phyloP scores from a whole-genome alignment of 1,140 invertebrate species.

The Trichoplusia ni region DNA sequence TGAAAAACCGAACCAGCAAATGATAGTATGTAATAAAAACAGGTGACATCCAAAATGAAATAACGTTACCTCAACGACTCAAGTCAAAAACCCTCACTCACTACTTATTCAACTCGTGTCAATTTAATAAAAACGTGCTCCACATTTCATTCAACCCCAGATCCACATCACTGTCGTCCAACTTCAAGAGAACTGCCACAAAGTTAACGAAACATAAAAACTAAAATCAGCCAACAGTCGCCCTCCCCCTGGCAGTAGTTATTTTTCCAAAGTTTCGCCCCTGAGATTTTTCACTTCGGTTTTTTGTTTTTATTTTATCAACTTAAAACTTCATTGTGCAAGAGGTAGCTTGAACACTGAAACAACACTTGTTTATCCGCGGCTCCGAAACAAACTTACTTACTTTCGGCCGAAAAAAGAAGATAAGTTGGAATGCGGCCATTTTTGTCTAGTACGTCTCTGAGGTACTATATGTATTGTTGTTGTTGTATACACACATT shows the following conservation, averaged over 20 bases:
- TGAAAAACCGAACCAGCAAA: too few relatives aligned
- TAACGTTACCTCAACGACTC: too few relatives aligned
- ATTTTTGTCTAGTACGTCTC: too few relatives aligned
- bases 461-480: too few relatives aligned
- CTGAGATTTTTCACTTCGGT: constrained; percentile 15
- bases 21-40: too few relatives aligned
- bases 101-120: too few relatives aligned
- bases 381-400: constrained; percentile 33
- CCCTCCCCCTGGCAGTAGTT: constrained; percentile 7
- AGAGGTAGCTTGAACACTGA: constrained; percentile 39
- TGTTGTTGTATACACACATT: too few relatives aligned
- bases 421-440: constrained; percentile 25
- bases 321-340: constrained; percentile 40
- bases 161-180: background rate
- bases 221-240: constrained; percentile 17
- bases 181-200: background rate
- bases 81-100: too few relatives aligned
- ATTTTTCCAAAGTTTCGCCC: constrained; percentile 17
- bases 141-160: background rate
- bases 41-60: too few relatives aligned
- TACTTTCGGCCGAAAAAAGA: constrained; percentile 23
- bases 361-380: constrained; percentile 45
- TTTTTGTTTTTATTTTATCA: constrained; percentile 40
- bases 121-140: too few relatives aligned
- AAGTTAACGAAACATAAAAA: constrained; percentile 19